Evolutionary conservation across 1,140 invertebrate species (phyloP), one percentile per base, ranked within the genome.

Genomic region (Pissodes strobi): DNA sequence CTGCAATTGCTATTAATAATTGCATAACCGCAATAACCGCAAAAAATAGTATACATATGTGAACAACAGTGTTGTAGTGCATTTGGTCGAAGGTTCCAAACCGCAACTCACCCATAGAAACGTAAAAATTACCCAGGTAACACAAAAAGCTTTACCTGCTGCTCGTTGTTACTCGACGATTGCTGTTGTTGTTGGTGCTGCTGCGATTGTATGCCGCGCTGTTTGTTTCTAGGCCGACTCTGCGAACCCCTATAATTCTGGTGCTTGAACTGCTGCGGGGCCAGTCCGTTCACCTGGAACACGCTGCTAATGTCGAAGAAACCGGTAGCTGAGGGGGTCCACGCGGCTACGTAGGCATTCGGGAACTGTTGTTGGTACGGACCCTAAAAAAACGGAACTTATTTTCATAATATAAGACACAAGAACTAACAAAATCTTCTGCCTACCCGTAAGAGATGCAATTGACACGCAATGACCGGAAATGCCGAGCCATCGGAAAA

Each of bases 281-380:
- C 82, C 49, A 92, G 79, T 38, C 89, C 88, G 79, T 91, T 92
- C 69, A 89, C 82, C 55, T 88, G 83, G 76, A 90, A 90, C 45
- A 91, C 84, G 72, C 83, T 82, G 69, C 85, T 82, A 69, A 91
- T 84, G 71, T 90, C 89, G 74, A 87, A 90, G 76, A 85, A 90
- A 53, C 84, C 81, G 64, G 85, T 62, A 79, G 77, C 71, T 27
- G 79, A 78, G 12, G 83, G 74, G 57, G 80, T 79, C 85, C 85
- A 87, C 56, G 81, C 73, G 84, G 79, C 73, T 48, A 83, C 77
- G 59, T 81, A 80, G 76, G 82, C 86, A 74, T 83, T 86, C 55
- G 81, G 85, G 13, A 74, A 77, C 56, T 79, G 79, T 39, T 77
- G 79, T 34, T 73, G 73, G 55, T 80, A 79, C 61, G 79, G 74